phyloP scores from a whole-genome alignment of 2,888 invertebrate genomes.

The Deilephila elpenor region DNA sequence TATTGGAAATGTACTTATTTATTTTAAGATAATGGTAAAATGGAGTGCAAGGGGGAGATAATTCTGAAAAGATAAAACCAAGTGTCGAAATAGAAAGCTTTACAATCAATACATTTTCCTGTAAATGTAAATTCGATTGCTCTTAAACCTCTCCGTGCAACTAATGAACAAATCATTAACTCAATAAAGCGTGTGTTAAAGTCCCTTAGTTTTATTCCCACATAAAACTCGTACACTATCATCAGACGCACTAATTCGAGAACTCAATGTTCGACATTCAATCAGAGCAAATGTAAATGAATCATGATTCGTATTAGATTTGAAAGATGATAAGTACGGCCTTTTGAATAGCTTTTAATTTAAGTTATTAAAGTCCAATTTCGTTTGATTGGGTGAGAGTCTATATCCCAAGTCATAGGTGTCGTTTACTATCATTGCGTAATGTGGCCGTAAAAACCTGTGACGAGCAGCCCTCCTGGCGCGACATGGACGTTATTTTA shows the following conservation, averaged over 20 bases:
- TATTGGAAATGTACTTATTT: no score
- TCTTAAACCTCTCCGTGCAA: background rate
- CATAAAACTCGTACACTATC: background rate
- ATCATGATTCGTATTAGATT: background rate
- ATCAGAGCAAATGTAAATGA: constrained; percentile 35
- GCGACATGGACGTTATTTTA: constrained; percentile 53
- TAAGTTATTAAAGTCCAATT: background rate
- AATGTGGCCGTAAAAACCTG: constrained; percentile 62
- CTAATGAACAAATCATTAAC: constrained; percentile 14
- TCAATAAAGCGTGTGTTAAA: background rate
- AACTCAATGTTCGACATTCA: constrained; percentile 40
- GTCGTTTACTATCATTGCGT: constrained; percentile 54
- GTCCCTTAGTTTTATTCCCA: constrained; percentile 1
- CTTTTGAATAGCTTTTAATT: background rate
- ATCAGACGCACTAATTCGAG: constrained; percentile 10
- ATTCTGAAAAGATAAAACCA: background rate
- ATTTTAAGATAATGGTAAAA: background rate
- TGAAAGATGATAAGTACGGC: background rate
- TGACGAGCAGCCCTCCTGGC: constrained; percentile 58
- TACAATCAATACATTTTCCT: background rate
- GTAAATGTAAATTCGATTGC: constrained; percentile 3
- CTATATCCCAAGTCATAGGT: constrained; percentile 42
- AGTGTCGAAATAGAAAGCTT: background rate
- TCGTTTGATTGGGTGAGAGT: background rate
- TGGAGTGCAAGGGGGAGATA: background rate